Base-by-base conservation (phyloP, 2,888 invertebrate species). In the Agrochola macilenta region DNA sequence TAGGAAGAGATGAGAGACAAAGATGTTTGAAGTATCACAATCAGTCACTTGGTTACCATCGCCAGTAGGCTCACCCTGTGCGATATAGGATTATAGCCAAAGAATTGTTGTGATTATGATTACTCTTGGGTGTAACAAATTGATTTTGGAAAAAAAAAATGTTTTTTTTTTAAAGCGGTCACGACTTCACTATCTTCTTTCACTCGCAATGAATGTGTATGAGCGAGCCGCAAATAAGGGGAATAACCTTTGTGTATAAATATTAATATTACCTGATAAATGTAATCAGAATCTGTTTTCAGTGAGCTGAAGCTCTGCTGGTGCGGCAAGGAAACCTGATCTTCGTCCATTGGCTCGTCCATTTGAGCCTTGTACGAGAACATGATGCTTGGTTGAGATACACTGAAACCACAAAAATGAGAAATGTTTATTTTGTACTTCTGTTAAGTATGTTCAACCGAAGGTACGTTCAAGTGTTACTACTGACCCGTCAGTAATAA, bases 281-380 rank as follows among this genome's bases (percentile, higher is more conserved):
- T 98, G 91, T 98, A 98, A 92, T 98, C 98, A 82, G 98, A 98
- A 95, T 98, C 98, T 60, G 98, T 98, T 95, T 97, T 98, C 79
- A 98, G 96, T 20, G 98, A 98, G 86, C 98, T 98, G 93, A 98
- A 98, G 89, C 98, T 98, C 91, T 98, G 97, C 91, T 98, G 98
- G 91, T 98, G 98, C 5, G 98, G 98, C 90, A 98, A 94, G 64
- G 98, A 98, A 14, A 98, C 98, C 74, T 97, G 98, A 89, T 98
- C 98, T 86, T 98, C 98, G 86, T 98, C 98, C 93, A 97, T 97
- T 2, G 97, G 97, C 93, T 98, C 98, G 91, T 98, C 98, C 93
- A 98, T 97, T 92, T 98, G 98, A 81, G 98, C 97, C 96, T 98
- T 98, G 95, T 98, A 98, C 69, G 98, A 98, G 95, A 98, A 98